Evolutionary conservation across 2,113 vertebrate genomes (phyloP).

Genomic region (Xenopus laevis): DNA sequence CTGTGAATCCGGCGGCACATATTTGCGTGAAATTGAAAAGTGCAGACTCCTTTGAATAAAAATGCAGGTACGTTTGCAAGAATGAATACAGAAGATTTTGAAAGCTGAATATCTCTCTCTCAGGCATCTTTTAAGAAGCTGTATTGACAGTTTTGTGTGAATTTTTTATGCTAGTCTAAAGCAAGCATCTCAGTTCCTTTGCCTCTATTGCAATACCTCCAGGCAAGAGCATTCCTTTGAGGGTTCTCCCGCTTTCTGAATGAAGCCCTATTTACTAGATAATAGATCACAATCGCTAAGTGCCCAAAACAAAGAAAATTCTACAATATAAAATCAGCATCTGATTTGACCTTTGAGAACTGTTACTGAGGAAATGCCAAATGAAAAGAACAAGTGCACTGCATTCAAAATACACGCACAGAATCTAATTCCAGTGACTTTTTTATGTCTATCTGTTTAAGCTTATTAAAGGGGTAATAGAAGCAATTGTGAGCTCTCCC

Average conservation of each 20-base stretch:
- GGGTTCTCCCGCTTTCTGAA: slow-evolving; percentile 38
- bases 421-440: too few relatives aligned
- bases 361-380: background rate
- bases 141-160: slow-evolving; percentile 45
- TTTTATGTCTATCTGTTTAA: too few relatives aligned
- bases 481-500: too few relatives aligned
- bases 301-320: background rate
- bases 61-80: slow-evolving; percentile 2
- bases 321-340: background rate
- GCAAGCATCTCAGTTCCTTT: slow-evolving; percentile 44
- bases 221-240: slow-evolving; percentile 48
- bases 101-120: slow-evolving; percentile 34
- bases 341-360: background rate
- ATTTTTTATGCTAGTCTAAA: slow-evolving; percentile 58
- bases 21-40: background rate
- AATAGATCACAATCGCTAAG: background rate
- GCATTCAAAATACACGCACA: too few relatives aligned
- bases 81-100: slow-evolving; percentile 30
- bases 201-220: slow-evolving; percentile 48
- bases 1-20: slow-evolving; percentile 44
- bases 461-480: too few relatives aligned
- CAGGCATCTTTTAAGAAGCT: slow-evolving; percentile 48
- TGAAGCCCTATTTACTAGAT: slow-evolving; percentile 9
- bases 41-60: slow-evolving; percentile 25
- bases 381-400: background rate